Base-by-base conservation (phyloP, 2,888 invertebrate species). In the Pseudeuparius sepicola region DNA sequence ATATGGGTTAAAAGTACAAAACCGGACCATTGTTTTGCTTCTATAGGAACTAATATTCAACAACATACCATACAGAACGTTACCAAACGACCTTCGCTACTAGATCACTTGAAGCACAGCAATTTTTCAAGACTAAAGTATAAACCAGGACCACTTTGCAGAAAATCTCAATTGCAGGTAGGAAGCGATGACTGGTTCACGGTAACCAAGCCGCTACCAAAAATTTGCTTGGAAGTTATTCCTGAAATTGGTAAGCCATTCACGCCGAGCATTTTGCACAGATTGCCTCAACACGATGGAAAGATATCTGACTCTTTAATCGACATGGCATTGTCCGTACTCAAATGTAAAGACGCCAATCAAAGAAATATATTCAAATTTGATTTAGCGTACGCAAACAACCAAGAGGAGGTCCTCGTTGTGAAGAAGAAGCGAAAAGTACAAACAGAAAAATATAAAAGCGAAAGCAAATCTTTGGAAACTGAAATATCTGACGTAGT, bases 401-500 rank as follows among this genome's bases (percentile, higher is more conserved):
- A 69, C 51, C 73, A 75, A 49, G 65, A 65, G 42, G 63, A 63
- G 46, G 55, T 78, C 17, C 52, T 78, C 4, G 70, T 76, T n/a
- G 41, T 51, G 31, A 40, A 14, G 3, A 13, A 15, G 12, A 12
- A 27, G 16, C n/a, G n/a, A n/a, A n/a, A n/a, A n/a, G n/a, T n/a
- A n/a, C n/a, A n/a, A n/a, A n/a, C n/a, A n/a, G n/a, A n/a, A n/a
- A n/a, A n/a, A n/a, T n/a, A n/a, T n/a, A 42, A 36, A 20, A 24
- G 12, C 18, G 24, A 18, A n/a, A 13, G 13, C 33, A n/a, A 20
- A 20, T 7, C 7, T 20, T n/a, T 26, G 4, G 20, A 5, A 24
- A 27, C 29, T 31, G 27, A 24, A 5, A 37, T 51, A 17, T 35
- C 40, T n/a, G 24, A 44, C 35, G 57, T 75, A 14, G 44, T 78